Conservation (phyloP, 2,797 vertebrate species). For the Loris lydekkerianus region DNA sequence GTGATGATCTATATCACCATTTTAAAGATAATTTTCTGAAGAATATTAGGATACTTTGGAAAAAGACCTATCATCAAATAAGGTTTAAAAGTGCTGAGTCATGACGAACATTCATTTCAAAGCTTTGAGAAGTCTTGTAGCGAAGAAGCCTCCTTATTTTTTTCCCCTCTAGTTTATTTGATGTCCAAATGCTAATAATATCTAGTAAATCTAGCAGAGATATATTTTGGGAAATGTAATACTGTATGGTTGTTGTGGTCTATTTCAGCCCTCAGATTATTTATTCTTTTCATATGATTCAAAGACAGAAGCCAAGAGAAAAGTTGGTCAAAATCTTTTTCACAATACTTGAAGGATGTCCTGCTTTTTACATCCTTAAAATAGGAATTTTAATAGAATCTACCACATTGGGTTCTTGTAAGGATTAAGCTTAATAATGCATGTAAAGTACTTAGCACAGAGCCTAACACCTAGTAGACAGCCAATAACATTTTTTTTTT, state of each 20-base stretch:
- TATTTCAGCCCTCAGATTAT: constrained; percentile 10
- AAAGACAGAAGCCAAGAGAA: constrained; percentile 64
- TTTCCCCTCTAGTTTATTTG: background rate
- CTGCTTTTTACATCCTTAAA: constrained; percentile 54
- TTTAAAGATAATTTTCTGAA: constrained; percentile 37
- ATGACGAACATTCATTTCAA: background rate
- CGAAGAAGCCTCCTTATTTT: background rate
- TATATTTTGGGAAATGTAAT: constrained; percentile 11
- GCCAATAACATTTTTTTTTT: constrained; percentile 17
- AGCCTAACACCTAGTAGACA: constrained; percentile 41
- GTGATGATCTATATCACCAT: background rate
- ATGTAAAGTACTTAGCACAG: constrained; percentile 54
- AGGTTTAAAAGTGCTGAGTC: background rate
- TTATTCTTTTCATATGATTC: constrained; percentile 5
- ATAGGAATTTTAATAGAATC: constrained; percentile 47
- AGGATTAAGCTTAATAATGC: constrained; percentile 66
- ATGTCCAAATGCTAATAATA: constrained; percentile 21
- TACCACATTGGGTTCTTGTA: constrained; percentile 5
- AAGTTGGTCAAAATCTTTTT: constrained; percentile 41
- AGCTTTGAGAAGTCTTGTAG: constrained; percentile 14
- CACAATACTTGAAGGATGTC: background rate
- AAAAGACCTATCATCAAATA: background rate
- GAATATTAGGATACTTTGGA: background rate
- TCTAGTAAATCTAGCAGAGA: background rate
- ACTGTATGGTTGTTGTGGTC: background rate